Base-by-base conservation (phyloP, 1,140 invertebrate genomes). In the Bombus huntii region DNA sequence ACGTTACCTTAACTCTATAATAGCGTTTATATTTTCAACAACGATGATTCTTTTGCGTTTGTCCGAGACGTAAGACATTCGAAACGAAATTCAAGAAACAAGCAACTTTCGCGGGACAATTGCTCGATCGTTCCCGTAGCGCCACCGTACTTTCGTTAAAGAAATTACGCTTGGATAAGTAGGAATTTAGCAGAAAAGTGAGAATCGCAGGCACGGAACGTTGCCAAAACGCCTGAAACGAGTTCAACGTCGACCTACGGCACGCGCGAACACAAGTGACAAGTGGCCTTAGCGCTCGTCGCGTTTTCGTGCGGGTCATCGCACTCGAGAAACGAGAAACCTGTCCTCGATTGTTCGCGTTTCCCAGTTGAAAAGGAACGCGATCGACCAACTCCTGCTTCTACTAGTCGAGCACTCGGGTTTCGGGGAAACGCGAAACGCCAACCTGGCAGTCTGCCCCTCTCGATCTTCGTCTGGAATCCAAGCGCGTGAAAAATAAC, bases 281-380 rank as follows among this genome's bases (percentile, higher is more conserved):
- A 77, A 83, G 73, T 39, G 73, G 59, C 73, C 28, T 71, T 53
- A 15, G 39, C 28, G 68, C 15, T 65, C 15, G 80, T 62, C 39
- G 81, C 47, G 47, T 78, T 83, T 70, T 70, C 25, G 34, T 22
- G 25, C 44, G 37, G 81, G 73, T 83, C 73, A 68, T 83, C 82
- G 82, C 22, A 78, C 74, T 22, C 65, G 34, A 42, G 34, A 31
- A 34, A 44, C 22, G 65, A 70, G 82, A 70, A 83, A 78, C 37
- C 47, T 57, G 71, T 44, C 80, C 34, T 13, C 37, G 39, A 62
- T n/a, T n/a, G 5, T 37, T 70, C 28, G 12, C 65, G 18, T 70
- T 83, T 70, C 57, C 44, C 37, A 18, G 34, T 77, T 3, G 25
- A n/a, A 62, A 62, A 39, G 15, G 71, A 47, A 9, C 42, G 28